Conservation (phyloP, 2,888 invertebrate genomes). For the Mythimna lalbum region DNA sequence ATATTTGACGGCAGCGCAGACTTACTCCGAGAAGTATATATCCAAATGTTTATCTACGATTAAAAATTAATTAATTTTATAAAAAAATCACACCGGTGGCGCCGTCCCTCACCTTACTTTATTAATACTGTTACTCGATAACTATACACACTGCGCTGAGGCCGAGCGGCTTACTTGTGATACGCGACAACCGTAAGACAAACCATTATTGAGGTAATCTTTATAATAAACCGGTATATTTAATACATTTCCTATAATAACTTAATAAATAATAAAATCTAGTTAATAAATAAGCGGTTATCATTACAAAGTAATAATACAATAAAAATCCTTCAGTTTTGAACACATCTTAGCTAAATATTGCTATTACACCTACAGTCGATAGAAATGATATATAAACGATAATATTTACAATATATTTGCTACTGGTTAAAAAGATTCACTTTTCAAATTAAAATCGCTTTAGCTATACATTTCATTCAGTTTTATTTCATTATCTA, state of each 20-base stretch:
- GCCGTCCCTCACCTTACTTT: slow-evolving; percentile 72
- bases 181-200: slow-evolving; percentile 72
- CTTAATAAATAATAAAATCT: slow-evolving; percentile 86
- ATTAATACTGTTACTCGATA: slow-evolving; percentile 81
- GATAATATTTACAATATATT: slow-evolving; percentile 84
- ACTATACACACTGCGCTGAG: slow-evolving; percentile 64
- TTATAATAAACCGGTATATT: slow-evolving; percentile 75
- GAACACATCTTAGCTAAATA: slow-evolving; percentile 90
- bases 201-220: slow-evolving; percentile 78
- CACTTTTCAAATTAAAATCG: slow-evolving; percentile 74
- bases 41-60: slow-evolving; percentile 64
- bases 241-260: slow-evolving; percentile 76
- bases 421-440: slow-evolving; percentile 75
- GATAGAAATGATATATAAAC: slow-evolving; percentile 82
- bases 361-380: slow-evolving; percentile 83
- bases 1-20: slow-evolving; percentile 45
- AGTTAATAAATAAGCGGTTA: slow-evolving; percentile 84
- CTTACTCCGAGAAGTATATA: slow-evolving; percentile 61
- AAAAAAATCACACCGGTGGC: slow-evolving; percentile 72
- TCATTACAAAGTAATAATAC: slow-evolving; percentile 81
- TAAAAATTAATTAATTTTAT: slow-evolving; percentile 67
- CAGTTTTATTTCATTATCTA: slow-evolving; percentile 73
- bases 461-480: slow-evolving; percentile 78
- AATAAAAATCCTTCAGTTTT: slow-evolving; percentile 82
- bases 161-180: slow-evolving; percentile 47